Base-by-base conservation (phyloP, 2,797 vertebrate genomes). In the Crypturellus tataupa region DNA sequence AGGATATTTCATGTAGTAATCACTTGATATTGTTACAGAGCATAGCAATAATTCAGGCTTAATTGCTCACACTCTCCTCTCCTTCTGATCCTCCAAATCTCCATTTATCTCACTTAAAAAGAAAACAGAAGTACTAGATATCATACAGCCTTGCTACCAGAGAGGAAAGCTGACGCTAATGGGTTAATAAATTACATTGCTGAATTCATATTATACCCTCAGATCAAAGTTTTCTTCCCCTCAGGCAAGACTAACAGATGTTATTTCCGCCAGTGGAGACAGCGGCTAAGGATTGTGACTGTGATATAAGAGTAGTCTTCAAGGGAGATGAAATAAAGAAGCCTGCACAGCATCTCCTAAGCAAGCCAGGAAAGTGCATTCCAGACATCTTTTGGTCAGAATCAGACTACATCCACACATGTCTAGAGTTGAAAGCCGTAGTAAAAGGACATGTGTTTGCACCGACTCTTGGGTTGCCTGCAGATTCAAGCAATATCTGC, bases 301-400 rank as follows among this genome's bases (percentile, higher is more conserved):
- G 49, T 63, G 81, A 85, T 80, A 67, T 56, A 51, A 95, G 71
- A 59, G 16, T 81, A 31, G 42, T 83, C 73, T 89, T 39, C 77
- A 62, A 79, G 65, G 77, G 87, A 93, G 69, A 33, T 17, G 21
- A 92, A 85, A 89, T 80, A 12, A 55, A 82, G 53, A 29, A 0
- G 10, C 89, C 87, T 80, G 75, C 80, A 87, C 23, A 31, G 89
- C 75, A 93, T 85, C 89, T 59, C 56, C 77, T 35, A 62, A 75
- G 79, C 69, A 83, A 84, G 40, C 23, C 51, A 91, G 64, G 84
- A 87, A 89, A 46, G 49, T 85, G 79, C 95, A 94, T 97, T 95
- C 95, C 94, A 94, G 87, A 91, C 60, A 37, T 78, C 88, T 49
- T 85, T 87, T n/a, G 25, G 56, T 86, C 83, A 87, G 70, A 85